phyloP scores from a whole-genome alignment of 2,113 vertebrate genomes.

The Chauna torquata region DNA sequence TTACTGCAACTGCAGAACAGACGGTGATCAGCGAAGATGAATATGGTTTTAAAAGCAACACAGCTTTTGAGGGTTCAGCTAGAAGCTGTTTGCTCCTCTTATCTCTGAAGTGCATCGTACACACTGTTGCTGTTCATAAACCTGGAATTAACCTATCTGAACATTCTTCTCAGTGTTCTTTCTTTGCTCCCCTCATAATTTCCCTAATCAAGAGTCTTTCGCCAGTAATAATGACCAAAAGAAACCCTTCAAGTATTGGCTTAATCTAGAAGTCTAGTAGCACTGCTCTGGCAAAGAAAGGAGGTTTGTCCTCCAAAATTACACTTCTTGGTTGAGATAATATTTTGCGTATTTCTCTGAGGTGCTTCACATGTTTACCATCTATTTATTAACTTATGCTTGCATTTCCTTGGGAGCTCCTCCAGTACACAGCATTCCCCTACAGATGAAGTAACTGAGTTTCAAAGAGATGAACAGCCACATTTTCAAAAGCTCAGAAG shows the following conservation, averaged over 20 bases:
- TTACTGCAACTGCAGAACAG: background rate
- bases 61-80: background rate
- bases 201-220: background rate
- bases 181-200: background rate
- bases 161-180: background rate
- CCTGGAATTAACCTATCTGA: background rate
- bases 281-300: background rate
- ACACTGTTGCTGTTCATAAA: background rate
- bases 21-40: background rate
- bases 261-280: background rate
- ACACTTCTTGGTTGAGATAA: background rate
- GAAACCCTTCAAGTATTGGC: background rate
- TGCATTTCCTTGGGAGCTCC: background rate
- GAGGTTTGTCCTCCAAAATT: background rate
- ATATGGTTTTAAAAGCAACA: background rate
- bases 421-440: background rate
- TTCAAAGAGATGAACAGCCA: background rate
- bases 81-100: background rate
- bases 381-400: background rate
- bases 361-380: background rate
- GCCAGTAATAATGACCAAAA: conserved; percentile 11
- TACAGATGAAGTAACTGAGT: background rate
- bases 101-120: background rate
- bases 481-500: background rate
- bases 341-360: conserved; percentile 2